phyloP scores from a whole-genome alignment of 2,888 invertebrate genomes.

The Nasonia oneida region DNA sequence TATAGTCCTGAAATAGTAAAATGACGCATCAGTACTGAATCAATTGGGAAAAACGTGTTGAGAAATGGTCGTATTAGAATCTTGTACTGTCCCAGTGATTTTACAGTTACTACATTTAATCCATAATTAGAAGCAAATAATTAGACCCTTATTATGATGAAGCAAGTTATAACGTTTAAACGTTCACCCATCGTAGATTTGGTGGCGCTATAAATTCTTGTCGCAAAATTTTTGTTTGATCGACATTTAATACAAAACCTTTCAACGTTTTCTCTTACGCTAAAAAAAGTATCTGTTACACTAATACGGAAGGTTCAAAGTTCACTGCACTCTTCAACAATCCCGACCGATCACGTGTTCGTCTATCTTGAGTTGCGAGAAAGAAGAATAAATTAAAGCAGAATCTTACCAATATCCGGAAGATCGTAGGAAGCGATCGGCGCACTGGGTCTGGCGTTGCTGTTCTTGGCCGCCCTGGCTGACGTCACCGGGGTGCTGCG shows the following conservation, averaged over 20 bases:
- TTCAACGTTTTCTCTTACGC: neutral
- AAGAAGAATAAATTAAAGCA: neutral
- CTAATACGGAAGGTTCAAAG: neutral
- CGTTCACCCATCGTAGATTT: neutral
- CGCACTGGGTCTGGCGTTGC: slow-evolving; percentile 71
- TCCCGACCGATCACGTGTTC: neutral
- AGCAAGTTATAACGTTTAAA: neutral
- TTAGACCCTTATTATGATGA: neutral
- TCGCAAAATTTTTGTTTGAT: too few species aligned
- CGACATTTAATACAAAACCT: too few species aligned
- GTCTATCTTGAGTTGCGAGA: neutral
- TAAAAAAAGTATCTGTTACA: neutral
- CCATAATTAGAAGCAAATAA: too few species aligned
- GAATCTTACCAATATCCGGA: neutral
- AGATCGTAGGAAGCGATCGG: slow-evolving; percentile 1
- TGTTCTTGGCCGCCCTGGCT: slow-evolving; percentile 71
- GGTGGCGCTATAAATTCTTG: too few species aligned
- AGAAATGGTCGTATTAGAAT: neutral
- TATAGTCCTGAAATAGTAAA: slow-evolving; percentile 48
- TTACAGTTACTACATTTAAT: too few species aligned
- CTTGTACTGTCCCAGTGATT: too few species aligned
- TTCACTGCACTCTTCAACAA: neutral
- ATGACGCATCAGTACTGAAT: neutral
- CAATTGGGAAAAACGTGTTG: neutral
- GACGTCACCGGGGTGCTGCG: slow-evolving; percentile 15